These are phyloP conservation scores for Thunnus maccoyii DNA, from an alignment of 2,113 vertebrate genomes.

Conservation along the genomic window DNA sequence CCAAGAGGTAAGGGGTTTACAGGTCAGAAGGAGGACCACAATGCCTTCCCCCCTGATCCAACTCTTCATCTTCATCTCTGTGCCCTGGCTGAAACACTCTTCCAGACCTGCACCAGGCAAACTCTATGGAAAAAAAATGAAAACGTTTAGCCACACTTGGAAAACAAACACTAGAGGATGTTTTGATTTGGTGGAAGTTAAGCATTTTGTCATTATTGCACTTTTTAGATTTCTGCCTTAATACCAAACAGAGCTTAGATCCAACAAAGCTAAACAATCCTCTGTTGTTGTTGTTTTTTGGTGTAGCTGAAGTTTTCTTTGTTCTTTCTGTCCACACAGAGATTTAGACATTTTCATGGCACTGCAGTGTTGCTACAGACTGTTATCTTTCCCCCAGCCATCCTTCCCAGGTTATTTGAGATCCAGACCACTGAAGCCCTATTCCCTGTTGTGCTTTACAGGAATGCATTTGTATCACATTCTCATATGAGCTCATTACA, in stretches of 20 bases:
- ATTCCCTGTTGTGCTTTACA: neutral
- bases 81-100: constrained; percentile 14
- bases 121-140: neutral
- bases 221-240: neutral
- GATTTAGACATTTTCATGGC: constrained; percentile 10
- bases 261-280: constrained; percentile 10
- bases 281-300: constrained; percentile 7
- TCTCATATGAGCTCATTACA: constrained; percentile 8
- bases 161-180: constrained; percentile 18
- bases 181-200: constrained; percentile 17
- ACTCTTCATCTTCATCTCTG: constrained; percentile 34
- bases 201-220: neutral
- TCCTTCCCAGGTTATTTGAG: neutral
- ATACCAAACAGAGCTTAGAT: neutral
- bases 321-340: neutral
- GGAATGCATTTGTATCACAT: constrained; percentile 16
- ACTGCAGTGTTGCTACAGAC: neutral
- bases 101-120: constrained; percentile 13
- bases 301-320: constrained; percentile 25
- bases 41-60: constrained; percentile 23
- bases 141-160: constrained; percentile 8
- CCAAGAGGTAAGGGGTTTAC: constrained; percentile 96
- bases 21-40: constrained; percentile 55
- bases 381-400: neutral
- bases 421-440: neutral